Conservation (phyloP, 2,888 invertebrate species). For the Arctia plantaginis region DNA sequence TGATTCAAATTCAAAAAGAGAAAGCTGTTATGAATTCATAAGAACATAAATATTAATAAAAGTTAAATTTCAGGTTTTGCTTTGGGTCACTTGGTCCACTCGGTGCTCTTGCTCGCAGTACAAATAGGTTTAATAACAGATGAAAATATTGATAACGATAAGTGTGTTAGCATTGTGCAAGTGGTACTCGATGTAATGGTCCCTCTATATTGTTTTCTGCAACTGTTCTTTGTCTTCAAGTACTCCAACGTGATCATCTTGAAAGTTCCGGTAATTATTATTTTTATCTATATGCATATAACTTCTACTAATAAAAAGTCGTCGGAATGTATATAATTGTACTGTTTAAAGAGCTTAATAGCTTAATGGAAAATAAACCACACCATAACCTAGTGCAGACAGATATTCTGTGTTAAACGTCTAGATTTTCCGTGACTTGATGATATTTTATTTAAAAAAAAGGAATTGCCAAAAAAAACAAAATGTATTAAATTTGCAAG, state of each 20-base stretch:
- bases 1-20: not conserved
- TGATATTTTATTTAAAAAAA: too few species aligned
- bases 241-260: conserved; percentile 91
- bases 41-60: not conserved
- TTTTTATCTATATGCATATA: not conserved
- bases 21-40: not conserved
- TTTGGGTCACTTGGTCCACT: conserved; percentile 92
- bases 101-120: conserved; percentile 89
- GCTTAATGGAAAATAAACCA: too few species aligned
- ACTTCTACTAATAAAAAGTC: not conserved
- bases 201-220: conserved; percentile 91
- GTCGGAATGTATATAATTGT: too few species aligned
- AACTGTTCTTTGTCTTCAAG: conserved; percentile 93
- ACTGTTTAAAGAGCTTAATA: too few species aligned
- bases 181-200: conserved; percentile 89
- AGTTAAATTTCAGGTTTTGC: conserved; percentile 88
- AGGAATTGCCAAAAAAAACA: too few species aligned
- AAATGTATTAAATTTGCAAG: too few species aligned
- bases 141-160: conserved; percentile 80
- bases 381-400: too few species aligned
- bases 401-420: too few species aligned
- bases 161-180: conserved; percentile 87
- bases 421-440: too few species aligned
- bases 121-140: conserved; percentile 88
- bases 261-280: conserved; percentile 67